phyloP scores from a whole-genome alignment of 2,888 invertebrate species.

The Beris morrisii region DNA sequence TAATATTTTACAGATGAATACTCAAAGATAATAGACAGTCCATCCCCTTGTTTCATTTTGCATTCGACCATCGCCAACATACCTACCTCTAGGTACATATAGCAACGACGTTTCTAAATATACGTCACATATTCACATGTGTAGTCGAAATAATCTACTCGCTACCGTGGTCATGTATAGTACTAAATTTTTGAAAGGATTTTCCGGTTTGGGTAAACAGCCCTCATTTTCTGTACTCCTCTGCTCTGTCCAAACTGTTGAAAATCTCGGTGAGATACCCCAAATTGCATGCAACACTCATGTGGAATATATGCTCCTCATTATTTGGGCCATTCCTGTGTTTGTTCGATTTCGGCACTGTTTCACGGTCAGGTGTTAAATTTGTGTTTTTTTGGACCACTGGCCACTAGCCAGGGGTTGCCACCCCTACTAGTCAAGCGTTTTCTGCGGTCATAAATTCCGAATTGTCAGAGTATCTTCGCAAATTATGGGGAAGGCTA shows the following conservation, averaged over 20 bases:
- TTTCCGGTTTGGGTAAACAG: too few species aligned
- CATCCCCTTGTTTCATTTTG: neutral
- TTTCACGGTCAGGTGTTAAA: conserved; percentile 25
- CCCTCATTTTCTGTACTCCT: too few species aligned
- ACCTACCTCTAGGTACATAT: too few species aligned
- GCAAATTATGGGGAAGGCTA: conserved; percentile 7
- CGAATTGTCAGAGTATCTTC: conserved; percentile 1
- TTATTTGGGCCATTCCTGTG: neutral
- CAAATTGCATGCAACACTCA: neutral
- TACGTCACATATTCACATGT: too few species aligned
- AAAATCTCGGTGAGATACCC: neutral
- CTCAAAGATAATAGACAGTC: conserved; percentile 38
- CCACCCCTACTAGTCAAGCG: conserved; percentile 28
- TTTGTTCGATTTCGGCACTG: conserved; percentile 1
- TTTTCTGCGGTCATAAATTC: conserved; percentile 3
- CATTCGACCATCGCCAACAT: neutral
- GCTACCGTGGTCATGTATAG: too few species aligned
- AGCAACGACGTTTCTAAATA: too few species aligned
- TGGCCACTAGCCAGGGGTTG: too few species aligned
- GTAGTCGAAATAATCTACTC: too few species aligned
- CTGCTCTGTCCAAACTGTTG: too few species aligned
- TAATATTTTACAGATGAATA: conserved; percentile 40
- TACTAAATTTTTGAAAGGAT: too few species aligned
- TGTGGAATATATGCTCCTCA: neutral
- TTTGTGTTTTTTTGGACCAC: neutral